Conservation (phyloP, 2,797 vertebrate genomes). For the Dipus sagitta region DNA sequence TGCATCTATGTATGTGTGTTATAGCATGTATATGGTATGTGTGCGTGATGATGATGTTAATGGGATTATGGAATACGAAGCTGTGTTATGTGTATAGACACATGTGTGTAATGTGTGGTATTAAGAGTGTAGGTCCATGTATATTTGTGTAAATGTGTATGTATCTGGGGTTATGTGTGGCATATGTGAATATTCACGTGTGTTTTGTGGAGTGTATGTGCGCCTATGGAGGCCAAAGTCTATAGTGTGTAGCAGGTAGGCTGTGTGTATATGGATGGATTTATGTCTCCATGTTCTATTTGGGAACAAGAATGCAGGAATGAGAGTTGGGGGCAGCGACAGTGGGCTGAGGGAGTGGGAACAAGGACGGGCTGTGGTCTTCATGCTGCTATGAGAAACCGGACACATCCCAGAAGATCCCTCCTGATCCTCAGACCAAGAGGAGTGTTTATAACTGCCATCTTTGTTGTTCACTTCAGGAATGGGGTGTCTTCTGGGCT, state of each 20-base stretch:
- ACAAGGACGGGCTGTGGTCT: neutral
- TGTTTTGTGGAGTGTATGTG: too few species aligned
- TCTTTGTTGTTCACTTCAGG: fast-evolving
- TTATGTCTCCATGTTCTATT: fast-evolving
- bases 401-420: too few species aligned
- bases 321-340: too few species aligned
- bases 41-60: neutral
- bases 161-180: neutral
- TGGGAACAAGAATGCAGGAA: fast-evolving
- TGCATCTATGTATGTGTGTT: neutral
- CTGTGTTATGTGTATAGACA: too few species aligned
- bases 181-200: neutral
- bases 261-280: too few species aligned
- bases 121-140: neutral
- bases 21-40: neutral
- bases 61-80: too few species aligned
- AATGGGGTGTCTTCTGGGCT: fast-evolving
- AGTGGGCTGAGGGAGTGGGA: neutral
- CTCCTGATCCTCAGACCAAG: neutral
- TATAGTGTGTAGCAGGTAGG: too few species aligned
- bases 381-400: too few species aligned
- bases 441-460: fast-evolving
- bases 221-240: too few species aligned
- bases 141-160: too few species aligned
- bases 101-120: neutral